Base-by-base conservation (phyloP, 2,113 vertebrate species). In the Platycercus adscitus region DNA sequence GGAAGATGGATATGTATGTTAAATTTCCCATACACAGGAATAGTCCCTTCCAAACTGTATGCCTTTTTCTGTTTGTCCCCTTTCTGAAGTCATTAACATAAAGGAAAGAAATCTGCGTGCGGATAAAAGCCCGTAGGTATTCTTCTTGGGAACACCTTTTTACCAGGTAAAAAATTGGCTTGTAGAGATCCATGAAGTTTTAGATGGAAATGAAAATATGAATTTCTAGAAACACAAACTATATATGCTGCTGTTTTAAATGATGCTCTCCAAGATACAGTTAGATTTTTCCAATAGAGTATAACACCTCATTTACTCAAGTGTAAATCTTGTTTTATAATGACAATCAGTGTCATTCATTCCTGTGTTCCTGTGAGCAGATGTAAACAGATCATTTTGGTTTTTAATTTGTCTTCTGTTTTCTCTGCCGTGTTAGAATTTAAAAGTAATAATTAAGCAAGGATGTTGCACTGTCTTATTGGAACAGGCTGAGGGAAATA, bases 371-470 rank as follows among this genome's bases (percentile, higher is more conserved):
- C 71, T 76, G 52, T 66, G 56, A 79, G 50, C 69, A 87, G 49
- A 76, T 49, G 63, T 93, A 91, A 96, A 96, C 83, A 73, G 77
- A 94, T 88, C 10, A 49, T 84, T 91, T 81, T 86, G 29, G 11
- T 65, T 58, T 94, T 93, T 83, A 64, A 71, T 91, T 88, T 4
- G 2, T 88, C 80, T 84, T 86, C 46, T 5, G 6, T 69, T 91
- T 81, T 92, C 33, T 53, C 77, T 92, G 52, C 31, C 1, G 1
- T 39, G 39, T 56, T 90, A n/a, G 49, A 87, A 53, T 53, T 84
- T 87, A 79, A 92, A 91, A 89, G 71, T 58, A 94, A 63, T 95
- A 92, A 88, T 86, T 96, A 95, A 71, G 37, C 52, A 81, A 89
- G 81, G 76, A 69, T 4, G 18, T 83, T 8, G 1, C 19, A 37